Conservation (phyloP, 2,113 vertebrate genomes). For the Equus quagga region DNA sequence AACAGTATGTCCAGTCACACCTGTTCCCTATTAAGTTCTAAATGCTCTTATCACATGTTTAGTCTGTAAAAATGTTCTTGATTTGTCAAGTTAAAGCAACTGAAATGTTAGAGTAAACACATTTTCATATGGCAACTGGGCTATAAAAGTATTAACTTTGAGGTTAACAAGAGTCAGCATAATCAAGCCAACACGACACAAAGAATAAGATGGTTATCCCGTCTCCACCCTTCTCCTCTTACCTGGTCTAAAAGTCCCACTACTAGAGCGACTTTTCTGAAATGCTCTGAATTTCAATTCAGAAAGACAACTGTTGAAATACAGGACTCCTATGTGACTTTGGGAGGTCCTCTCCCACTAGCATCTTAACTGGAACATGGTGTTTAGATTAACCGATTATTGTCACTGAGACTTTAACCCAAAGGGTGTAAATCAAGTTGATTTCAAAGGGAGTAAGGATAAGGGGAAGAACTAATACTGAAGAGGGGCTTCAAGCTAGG, state of each 20-base stretch:
- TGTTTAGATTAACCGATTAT: not conserved
- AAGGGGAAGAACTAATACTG: not conserved
- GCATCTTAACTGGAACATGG: not conserved
- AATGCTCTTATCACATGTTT: conserved; percentile 68
- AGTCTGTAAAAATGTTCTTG: conserved; percentile 68
- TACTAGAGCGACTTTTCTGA: not conserved
- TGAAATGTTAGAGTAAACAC: conserved; percentile 63
- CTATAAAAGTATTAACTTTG: conserved; percentile 40
- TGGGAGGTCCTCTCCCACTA: not conserved
- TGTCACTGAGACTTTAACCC: conserved; percentile 16
- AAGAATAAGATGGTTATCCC: not conserved
- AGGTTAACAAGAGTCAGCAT: conserved; percentile 21
- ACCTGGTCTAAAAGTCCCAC: not conserved
- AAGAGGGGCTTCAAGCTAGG: not conserved
- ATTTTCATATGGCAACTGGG: conserved; percentile 29
- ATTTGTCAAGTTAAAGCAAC: conserved; percentile 63
- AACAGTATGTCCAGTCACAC: conserved; percentile 37
- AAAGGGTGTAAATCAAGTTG: not conserved
- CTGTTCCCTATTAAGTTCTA: conserved; percentile 68
- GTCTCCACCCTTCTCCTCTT: not conserved
- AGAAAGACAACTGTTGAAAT: not conserved
- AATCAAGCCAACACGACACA: not conserved
- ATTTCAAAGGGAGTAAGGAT: not conserved
- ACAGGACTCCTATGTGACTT: not conserved
- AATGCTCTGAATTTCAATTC: conserved; percentile 53